Percentiles rank a stretch among this genome's conserved stretches.
phyloP scores from a whole-genome alignment of 2,113 vertebrate genomes.

The Hirundichthys speculiger region DNA sequence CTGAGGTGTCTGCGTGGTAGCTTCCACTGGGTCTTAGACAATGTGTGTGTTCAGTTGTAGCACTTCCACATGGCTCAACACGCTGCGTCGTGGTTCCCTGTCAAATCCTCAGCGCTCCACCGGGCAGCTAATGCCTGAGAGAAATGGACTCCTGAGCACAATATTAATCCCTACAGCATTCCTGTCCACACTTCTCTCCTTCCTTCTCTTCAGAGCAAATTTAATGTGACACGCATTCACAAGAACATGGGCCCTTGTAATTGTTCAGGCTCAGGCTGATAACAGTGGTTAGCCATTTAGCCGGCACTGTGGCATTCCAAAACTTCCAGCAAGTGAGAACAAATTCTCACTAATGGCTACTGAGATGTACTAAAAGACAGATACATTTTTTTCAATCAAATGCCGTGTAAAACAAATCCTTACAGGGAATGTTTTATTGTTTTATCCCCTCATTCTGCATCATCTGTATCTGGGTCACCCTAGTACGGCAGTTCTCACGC shows the following conservation, averaged over 20 bases:
- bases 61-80: slow-evolving; percentile 61
- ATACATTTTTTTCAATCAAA: slow-evolving; percentile 74
- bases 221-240: slow-evolving; percentile 78
- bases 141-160: slow-evolving; percentile 70
- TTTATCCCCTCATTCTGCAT: not conserved
- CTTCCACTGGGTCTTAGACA: slow-evolving; percentile 13
- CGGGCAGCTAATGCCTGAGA: slow-evolving; percentile 76
- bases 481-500: no score
- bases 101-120: slow-evolving; percentile 71
- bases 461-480: no score
- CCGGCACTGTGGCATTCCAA: slow-evolving; percentile 34
- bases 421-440: slow-evolving; percentile 34
- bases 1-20: slow-evolving; percentile 11
- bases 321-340: slow-evolving; percentile 24
- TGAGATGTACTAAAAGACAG: slow-evolving; percentile 63
- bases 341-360: slow-evolving; percentile 65
- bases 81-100: slow-evolving; percentile 68
- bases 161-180: slow-evolving; percentile 73
- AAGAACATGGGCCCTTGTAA: slow-evolving; percentile 70
- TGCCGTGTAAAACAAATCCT: slow-evolving; percentile 65
- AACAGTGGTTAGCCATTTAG: slow-evolving; percentile 58
- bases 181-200: slow-evolving; percentile 64
- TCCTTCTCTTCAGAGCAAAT: slow-evolving; percentile 68
- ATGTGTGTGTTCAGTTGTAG: slow-evolving; percentile 55
- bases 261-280: slow-evolving; percentile 70